phyloP scores from a whole-genome alignment of 1,140 invertebrate genomes.

The Lepidurus packardi region DNA sequence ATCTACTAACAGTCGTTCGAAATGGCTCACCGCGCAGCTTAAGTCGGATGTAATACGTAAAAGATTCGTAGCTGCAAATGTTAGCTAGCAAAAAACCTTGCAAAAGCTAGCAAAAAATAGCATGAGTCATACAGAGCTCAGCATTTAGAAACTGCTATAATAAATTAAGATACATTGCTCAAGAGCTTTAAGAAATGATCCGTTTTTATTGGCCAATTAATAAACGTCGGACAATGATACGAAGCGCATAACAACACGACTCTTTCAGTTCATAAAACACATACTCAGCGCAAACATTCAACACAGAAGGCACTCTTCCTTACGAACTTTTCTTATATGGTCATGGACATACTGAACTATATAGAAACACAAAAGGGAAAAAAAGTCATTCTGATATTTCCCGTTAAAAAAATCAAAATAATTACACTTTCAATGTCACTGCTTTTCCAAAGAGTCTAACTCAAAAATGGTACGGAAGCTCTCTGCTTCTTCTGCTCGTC shows the following conservation, averaged over 20 bases:
- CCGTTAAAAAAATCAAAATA: not conserved
- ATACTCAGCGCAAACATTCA: not conserved
- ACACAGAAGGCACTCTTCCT: slow-evolving; percentile 1
- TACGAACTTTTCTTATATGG: not conserved
- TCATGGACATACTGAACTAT: not conserved
- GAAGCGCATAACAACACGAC: not conserved
- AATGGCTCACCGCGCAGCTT: too few relatives aligned
- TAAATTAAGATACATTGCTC: too few relatives aligned
- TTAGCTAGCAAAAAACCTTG: too few relatives aligned
- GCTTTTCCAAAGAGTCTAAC: not conserved
- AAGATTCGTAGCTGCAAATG: too few relatives aligned
- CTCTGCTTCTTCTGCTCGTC: not conserved
- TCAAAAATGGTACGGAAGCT: not conserved
- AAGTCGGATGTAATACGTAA: too few relatives aligned
- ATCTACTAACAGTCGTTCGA: too few relatives aligned
- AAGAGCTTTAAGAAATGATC: not conserved
- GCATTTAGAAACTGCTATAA: too few relatives aligned
- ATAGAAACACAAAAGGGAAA: not conserved
- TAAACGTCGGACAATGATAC: not conserved
- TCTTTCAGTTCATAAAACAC: not conserved
- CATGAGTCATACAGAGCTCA: too few relatives aligned
- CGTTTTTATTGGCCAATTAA: not conserved
- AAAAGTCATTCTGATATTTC: not conserved
- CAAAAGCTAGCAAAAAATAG: too few relatives aligned
- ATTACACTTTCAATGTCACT: not conserved